Evolutionary conservation across 2,888 invertebrate genomes (phyloP), one percentile per base, ranked within the genome.

Genomic region (Dolichomitus sp.): DNA sequence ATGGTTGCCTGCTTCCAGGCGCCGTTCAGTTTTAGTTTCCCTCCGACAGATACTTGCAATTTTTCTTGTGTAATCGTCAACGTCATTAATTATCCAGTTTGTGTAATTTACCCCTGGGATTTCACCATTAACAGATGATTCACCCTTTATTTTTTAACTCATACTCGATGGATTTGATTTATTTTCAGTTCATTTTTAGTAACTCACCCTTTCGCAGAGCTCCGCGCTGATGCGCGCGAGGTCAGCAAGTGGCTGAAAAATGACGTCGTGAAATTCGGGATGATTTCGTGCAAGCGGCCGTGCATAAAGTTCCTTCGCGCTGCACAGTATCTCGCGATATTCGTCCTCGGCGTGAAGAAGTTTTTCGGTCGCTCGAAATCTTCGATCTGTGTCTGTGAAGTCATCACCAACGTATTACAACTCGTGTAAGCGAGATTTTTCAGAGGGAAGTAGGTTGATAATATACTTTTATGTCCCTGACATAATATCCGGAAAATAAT

Each of bases 291-390:
- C 89, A 76, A 96, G 93, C 1, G 96, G 96, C 87, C 95, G 95
- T 23, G 95, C 96, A 90, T 96, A 96, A 77, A 96, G 93, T 91
- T 96, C 96, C 87, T 95, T 94, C 66, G 95, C 96, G 84, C 96
- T 96, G 91, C 95, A 95, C 81, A 96, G 91, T 83, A 95, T 95
- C 83, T 93, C 93, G 70, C 92, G 91, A 85, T 94, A 94, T 78
- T 93, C 94, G 65, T 92, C 92, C 86, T 94, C 94, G 48, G 93
- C 93, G 77, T 93, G 92, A 65, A 94, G 89, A 76, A 94, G 90
- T 77, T 93, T 93, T 86, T 94, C 94, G 40, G 94, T 94, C 45
- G 93, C 89, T 54, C 94, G 89, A 86, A 94, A 94, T 76, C 92
- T 90, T 79, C 91, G 90, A 89, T 94, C 94, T 33, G 90, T 91